Evolutionary conservation across 1,140 invertebrate genomes (phyloP).

Genomic region (Zaprionus davidi): DNA sequence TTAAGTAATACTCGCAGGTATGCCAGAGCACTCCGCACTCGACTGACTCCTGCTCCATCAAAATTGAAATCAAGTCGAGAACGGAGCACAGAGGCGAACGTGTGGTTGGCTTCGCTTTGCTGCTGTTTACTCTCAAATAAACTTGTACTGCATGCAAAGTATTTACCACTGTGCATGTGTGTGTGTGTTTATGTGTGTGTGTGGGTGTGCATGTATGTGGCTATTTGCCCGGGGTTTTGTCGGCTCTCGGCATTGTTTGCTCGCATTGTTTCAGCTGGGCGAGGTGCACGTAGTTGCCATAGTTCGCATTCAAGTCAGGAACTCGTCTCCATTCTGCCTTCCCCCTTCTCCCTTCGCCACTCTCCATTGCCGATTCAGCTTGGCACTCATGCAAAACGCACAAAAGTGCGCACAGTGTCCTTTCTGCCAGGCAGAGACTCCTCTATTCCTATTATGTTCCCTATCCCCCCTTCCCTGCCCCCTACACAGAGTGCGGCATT

Average conservation of each 20-base stretch:
- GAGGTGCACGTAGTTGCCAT: constrained; percentile 46
- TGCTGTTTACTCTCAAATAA: constrained; percentile 27
- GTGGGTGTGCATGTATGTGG: neutral
- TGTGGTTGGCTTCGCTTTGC: constrained; percentile 36
- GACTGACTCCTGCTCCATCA: neutral
- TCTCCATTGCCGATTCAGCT: neutral
- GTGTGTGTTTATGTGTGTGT: neutral
- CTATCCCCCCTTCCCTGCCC: constrained; percentile 7
- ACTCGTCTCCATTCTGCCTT: constrained; percentile 40
- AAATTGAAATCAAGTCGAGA: constrained; percentile 26
- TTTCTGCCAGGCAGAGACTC: constrained; percentile 14
- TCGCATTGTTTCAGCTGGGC: constrained; percentile 46
- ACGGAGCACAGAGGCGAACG: constrained; percentile 11
- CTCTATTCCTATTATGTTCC: neutral
- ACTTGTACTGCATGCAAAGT: constrained; percentile 31
- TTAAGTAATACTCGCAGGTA: constrained; percentile 3
- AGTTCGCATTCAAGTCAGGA: constrained; percentile 52
- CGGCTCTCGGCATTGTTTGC: constrained; percentile 44
- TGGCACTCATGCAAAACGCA: constrained; percentile 53
- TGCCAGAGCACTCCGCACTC: neutral
- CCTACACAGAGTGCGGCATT: constrained; percentile 36
- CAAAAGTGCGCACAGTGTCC: constrained; percentile 48
- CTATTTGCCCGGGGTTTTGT: constrained; percentile 40
- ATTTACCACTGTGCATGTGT: constrained; percentile 25
- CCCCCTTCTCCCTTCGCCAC: neutral